Percentiles rank a stretch among this genome's conserved stretches.
Evolutionary conservation across 2,797 vertebrate species (phyloP).

Genomic region (Tragopan temminckii): DNA sequence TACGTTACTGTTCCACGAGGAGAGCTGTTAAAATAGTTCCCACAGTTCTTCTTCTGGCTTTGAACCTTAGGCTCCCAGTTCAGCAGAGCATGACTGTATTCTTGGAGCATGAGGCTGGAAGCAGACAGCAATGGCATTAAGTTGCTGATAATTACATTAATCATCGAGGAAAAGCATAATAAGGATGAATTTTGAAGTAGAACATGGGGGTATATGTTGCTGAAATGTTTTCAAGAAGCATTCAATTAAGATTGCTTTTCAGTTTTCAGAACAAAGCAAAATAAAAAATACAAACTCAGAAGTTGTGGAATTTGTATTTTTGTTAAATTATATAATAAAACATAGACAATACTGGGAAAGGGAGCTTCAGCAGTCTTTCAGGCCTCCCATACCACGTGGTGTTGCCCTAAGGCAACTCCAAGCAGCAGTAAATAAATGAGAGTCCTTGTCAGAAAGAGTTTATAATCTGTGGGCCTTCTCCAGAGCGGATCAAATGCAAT

Average conservation of each 20-base stretch:
- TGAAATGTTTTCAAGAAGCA: background rate
- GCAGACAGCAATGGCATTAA: background rate
- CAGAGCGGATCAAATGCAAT: background rate
- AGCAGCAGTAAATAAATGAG: constrained; percentile 58
- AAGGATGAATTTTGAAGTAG: background rate
- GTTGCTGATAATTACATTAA: constrained; percentile 21
- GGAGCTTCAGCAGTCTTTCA: constrained; percentile 25
- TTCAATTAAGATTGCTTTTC: background rate
- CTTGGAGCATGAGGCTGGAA: background rate
- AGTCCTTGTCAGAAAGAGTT: constrained; percentile 66
- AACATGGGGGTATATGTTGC: background rate
- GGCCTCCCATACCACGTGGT: constrained; percentile 17
- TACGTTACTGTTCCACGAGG: background rate
- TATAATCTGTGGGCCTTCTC: constrained; percentile 20
- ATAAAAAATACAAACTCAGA: background rate
- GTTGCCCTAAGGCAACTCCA: constrained; percentile 56
- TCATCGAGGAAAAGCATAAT: background rate
- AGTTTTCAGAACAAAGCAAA: background rate
- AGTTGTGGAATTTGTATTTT: constrained; percentile 34
- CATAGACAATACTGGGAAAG: constrained; percentile 45
- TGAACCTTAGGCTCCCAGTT: background rate
- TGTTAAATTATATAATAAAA: constrained; percentile 48
- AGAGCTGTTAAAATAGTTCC: background rate
- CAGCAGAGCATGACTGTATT: background rate
- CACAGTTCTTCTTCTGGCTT: background rate